Evolutionary conservation across 2,113 vertebrate genomes (phyloP).

Genomic region (Hemiscyllium ocellatum): DNA sequence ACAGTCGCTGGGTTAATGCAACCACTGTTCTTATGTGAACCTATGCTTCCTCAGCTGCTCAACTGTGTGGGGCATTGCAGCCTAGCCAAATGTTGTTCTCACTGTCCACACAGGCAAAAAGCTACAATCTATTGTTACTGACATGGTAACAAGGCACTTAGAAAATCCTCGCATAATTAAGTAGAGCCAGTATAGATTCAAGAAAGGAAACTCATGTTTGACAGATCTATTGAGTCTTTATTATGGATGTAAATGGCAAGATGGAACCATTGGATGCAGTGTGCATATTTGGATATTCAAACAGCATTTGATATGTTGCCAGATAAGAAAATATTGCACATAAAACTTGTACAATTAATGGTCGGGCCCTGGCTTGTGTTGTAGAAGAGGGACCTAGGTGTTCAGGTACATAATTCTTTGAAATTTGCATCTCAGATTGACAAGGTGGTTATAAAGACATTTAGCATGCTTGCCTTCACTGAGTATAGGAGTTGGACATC

Average conservation of each 20-base stretch:
- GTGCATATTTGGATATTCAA: not conserved
- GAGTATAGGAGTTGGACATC: too few relatives aligned
- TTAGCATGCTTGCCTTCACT: too few relatives aligned
- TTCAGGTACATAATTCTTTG: too few relatives aligned
- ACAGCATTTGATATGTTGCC: not conserved
- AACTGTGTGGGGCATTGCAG: not conserved
- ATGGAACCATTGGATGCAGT: not conserved
- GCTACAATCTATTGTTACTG: not conserved
- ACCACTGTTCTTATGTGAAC: not conserved
- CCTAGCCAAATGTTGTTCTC: not conserved
- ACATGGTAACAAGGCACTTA: not conserved
- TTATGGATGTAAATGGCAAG: not conserved
- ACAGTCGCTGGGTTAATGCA: not conserved
- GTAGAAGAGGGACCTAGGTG: too few relatives aligned
- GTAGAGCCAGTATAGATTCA: not conserved
- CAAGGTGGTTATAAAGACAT: too few relatives aligned
- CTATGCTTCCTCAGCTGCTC: not conserved
- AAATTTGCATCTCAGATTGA: too few relatives aligned
- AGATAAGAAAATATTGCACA: not conserved
- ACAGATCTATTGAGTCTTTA: not conserved
- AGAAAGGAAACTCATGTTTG: not conserved
- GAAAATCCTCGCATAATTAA: not conserved
- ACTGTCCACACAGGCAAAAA: not conserved
- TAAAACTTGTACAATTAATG: not conserved
- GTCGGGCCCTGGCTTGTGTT: too few relatives aligned